These are phyloP conservation scores for Copidosoma aretas DNA, from an alignment of 2,888 invertebrate genomes.

Conservation along the genomic window DNA sequence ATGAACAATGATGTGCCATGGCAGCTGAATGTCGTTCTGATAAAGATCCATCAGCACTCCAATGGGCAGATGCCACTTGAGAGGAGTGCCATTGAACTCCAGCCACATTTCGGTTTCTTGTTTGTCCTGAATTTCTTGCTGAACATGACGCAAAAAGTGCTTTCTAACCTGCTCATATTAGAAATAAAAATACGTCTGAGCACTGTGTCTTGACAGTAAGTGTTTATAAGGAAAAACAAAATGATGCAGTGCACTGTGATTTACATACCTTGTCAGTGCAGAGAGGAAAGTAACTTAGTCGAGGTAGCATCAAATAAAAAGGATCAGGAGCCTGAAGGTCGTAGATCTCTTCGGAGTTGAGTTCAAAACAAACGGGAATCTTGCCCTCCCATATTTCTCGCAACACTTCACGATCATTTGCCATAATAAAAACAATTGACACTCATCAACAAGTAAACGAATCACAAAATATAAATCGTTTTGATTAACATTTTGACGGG, in stretches of 20 bases:
- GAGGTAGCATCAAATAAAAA: constrained; percentile 91
- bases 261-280: constrained; percentile 87
- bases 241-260: constrained; percentile 10
- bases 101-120: constrained; percentile 92
- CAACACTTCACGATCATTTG: constrained; percentile 92
- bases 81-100: constrained; percentile 87
- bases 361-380: constrained; percentile 89
- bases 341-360: constrained; percentile 87
- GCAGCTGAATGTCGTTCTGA: constrained; percentile 75
- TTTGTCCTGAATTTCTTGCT: constrained; percentile 72
- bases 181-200: neutral
- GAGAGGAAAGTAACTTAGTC: constrained; percentile 92
- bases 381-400: constrained; percentile 96
- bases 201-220: neutral
- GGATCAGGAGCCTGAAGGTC: constrained; percentile 91
- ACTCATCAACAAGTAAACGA: constrained; percentile 6
- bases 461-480: constrained; percentile 11
- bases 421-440: constrained; percentile 68
- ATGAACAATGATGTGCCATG: constrained; percentile 94
- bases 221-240: constrained; percentile 12
- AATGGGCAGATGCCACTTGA: constrained; percentile 89
- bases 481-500: constrained; percentile 27
- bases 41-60: constrained; percentile 87
- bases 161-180: constrained; percentile 73
- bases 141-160: constrained; percentile 84